Base-by-base conservation (phyloP, 30 jellyfish, hydroid and myxozoan species). In the Aurelia aurita complex sp. Pacific region DNA sequence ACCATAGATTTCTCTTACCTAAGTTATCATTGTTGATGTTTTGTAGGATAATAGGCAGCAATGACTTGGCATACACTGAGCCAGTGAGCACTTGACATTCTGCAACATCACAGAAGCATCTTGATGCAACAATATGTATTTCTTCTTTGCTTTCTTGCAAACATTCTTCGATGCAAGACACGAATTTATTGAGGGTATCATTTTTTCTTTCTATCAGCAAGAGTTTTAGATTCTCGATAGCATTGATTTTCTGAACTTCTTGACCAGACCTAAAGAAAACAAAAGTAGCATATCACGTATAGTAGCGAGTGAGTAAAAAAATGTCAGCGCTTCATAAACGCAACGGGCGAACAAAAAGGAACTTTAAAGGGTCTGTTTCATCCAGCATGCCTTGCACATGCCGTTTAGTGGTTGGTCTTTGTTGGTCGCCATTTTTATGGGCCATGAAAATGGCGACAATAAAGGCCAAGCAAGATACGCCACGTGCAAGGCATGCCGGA, bases 191-290 rank as follows among this genome's bases (percentile, higher is more conserved):
- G 40, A 81, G 13, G 33, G 90, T 60, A 1, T 71, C 90, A 33
- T 75, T 42, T 42, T 73, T 61, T 33, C 83, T 68, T 55, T 86
- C 96, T 4, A 64, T 2, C 32, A 92, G 88, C 15, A 92, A 80
- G 0, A 69, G 67, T 67, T 81, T 79, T 16, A 92, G 74, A 53
- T 74, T 73, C 73, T 82, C 91, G 70, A 92, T 80, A 6, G 96
- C 95, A 70, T 91, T 92, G 53, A 85, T 78, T 77, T 92, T 92
- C 72, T 92, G 98, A 32, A 92, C 92, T 29, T 85, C 92, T 79
- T 92, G 98, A 29, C 98, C 98, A 74, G 85, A 59, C 59, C 98
- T 92, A 69, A 16, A 60, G 38, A 35, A 69, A 46, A 43, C 1
- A 46, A 46, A 46, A 46, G 4, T 0, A 6, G 57, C 57, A 46